A percentile compares a stretch with the other conserved stretches of the same genome.
Evolutionary conservation across 2,113 vertebrate species (phyloP).

Genomic region (Heptranchias perlo): DNA sequence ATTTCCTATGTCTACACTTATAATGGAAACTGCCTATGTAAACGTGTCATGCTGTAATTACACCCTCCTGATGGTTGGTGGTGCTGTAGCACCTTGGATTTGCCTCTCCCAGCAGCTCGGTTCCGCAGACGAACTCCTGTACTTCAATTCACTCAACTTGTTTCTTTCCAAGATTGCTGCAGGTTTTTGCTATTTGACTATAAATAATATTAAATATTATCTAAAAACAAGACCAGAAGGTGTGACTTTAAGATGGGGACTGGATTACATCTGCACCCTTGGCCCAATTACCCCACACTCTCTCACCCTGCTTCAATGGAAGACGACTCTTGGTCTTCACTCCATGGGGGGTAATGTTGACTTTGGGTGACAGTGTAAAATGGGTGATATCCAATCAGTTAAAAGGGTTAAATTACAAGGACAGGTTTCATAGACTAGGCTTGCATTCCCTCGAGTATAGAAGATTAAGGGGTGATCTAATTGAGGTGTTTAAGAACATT

Average conservation of each 20-base stretch:
- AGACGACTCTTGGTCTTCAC: neutral
- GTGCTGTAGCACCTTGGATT: neutral
- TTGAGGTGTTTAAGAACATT: too few relatives aligned
- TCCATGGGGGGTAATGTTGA: too few relatives aligned
- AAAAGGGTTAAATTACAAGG: too few relatives aligned
- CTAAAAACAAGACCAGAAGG: neutral
- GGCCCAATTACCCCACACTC: too few relatives aligned
- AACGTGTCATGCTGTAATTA: neutral
- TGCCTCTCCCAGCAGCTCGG: neutral
- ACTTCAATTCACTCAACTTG: neutral
- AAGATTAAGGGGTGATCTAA: too few relatives aligned
- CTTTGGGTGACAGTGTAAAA: too few relatives aligned
- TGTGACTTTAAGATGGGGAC: neutral
- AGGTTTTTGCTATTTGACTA: neutral
- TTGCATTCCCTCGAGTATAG: too few relatives aligned
- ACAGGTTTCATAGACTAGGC: too few relatives aligned
- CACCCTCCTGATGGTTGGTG: neutral
- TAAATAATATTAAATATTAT: neutral
- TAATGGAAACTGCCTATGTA: neutral
- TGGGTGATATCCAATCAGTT: too few relatives aligned
- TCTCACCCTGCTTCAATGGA: neutral
- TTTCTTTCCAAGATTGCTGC: neutral
- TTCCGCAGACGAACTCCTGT: too few relatives aligned
- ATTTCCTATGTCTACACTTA: neutral
- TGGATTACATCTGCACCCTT: neutral